phyloP scores from a whole-genome alignment of 2,113 vertebrate species.

The Baryphthengus martii region DNA sequence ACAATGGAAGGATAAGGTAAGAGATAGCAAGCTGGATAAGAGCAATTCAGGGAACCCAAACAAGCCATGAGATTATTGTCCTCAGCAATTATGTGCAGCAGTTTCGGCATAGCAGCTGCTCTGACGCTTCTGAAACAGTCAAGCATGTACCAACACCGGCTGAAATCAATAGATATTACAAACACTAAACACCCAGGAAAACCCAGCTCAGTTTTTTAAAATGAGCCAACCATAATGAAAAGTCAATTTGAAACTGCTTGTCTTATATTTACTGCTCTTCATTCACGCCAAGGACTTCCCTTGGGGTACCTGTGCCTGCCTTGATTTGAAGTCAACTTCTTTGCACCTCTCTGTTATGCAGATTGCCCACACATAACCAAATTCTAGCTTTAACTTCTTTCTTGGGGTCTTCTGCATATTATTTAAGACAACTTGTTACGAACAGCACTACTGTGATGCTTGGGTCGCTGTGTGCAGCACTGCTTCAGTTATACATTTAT shows the following conservation, averaged over 20 bases:
- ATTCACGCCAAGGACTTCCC: fast-evolving
- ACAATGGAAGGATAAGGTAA: not conserved
- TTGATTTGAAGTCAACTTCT: not conserved
- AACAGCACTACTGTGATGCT: fast-evolving
- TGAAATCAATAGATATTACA: constrained; percentile 6
- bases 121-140: not conserved
- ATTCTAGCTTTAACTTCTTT: not conserved
- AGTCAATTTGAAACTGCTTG: not conserved
- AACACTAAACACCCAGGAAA: constrained; percentile 26
- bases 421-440: not conserved
- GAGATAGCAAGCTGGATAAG: not conserved
- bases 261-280: not conserved
- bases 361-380: not conserved
- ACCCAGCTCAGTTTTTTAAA: constrained; percentile 2
- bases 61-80: not conserved
- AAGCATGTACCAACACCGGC: not conserved
- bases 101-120: not conserved
- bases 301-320: not conserved
- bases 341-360: not conserved
- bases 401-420: not conserved
- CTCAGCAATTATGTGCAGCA: not conserved
- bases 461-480: not conserved
- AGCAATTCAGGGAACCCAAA: not conserved
- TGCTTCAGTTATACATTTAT: not conserved
- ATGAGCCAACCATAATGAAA: not conserved